Conservation (phyloP, 2,113 vertebrate species). For the Amia ocellicauda region DNA sequence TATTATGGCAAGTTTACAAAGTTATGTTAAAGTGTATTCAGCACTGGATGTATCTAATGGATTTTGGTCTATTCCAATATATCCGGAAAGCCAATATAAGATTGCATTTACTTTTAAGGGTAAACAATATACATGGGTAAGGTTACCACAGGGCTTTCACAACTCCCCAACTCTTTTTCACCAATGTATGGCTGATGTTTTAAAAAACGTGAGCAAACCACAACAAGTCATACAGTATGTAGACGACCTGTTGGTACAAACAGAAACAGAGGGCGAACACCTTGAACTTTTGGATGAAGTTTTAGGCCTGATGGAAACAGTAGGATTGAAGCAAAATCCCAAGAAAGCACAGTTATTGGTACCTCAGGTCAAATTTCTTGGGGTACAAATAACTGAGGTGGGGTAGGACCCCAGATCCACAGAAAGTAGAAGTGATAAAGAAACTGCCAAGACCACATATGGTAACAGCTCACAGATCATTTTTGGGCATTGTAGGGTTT, state of each 20-base stretch:
- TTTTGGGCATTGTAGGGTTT: neutral
- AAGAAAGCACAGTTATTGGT: neutral
- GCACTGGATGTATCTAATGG: slow-evolving; percentile 11
- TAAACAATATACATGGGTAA: slow-evolving; percentile 4
- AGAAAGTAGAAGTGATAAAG: neutral
- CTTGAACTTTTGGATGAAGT: slow-evolving; percentile 5
- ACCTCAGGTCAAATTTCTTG: neutral
- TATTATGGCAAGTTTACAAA: neutral
- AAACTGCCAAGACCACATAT: neutral
- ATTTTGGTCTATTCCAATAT: slow-evolving; percentile 4
- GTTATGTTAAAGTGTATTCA: neutral
- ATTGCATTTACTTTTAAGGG: neutral
- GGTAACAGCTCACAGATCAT: neutral
- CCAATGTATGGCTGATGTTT: slow-evolving; percentile 1
- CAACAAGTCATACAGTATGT: neutral
- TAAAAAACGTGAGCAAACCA: neutral
- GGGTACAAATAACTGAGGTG: too few relatives aligned
- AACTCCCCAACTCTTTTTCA: slow-evolving; percentile 3
- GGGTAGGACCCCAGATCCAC: neutral
- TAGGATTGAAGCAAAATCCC: slow-evolving; percentile 7
- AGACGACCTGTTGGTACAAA: slow-evolving; percentile 7
- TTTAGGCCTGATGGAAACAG: neutral
- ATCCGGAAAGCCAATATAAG: neutral
- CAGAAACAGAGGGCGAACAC: neutral
- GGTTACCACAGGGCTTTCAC: slow-evolving; percentile 13